Evolutionary conservation across 2,888 invertebrate species (phyloP).

Genomic region (Ornithoptera alexandrae): DNA sequence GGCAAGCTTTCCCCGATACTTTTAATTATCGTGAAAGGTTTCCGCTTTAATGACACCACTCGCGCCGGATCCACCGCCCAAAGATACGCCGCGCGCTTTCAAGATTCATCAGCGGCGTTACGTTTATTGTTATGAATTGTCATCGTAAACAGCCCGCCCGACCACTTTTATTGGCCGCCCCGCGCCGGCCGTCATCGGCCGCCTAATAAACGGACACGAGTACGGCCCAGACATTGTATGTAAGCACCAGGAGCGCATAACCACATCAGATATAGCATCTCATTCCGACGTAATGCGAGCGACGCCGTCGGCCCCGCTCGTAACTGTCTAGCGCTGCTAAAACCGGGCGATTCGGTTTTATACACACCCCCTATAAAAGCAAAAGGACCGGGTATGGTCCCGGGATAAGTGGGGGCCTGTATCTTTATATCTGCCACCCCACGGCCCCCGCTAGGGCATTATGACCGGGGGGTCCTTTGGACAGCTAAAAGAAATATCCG

Average conservation of each 20-base stretch:
- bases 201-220: constrained; percentile 59
- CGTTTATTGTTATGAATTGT: constrained; percentile 49
- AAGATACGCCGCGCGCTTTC: constrained; percentile 9
- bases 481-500: constrained; percentile 81
- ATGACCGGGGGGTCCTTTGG: constrained; percentile 79
- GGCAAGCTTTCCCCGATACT: constrained; percentile 10
- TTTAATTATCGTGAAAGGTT: constrained; percentile 33
- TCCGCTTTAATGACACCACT: constrained; percentile 21
- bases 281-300: constrained; percentile 52
- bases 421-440: constrained; percentile 79
- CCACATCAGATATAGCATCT: constrained; percentile 68
- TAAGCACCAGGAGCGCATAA: constrained; percentile 68
- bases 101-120: constrained; percentile 36
- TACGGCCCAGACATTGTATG: constrained; percentile 65
- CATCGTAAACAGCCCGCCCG: constrained; percentile 39
- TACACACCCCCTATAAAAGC: constrained; percentile 80
- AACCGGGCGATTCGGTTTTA: constrained; percentile 80
- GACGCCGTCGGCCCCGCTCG: constrained; percentile 70
- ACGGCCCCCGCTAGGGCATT: constrained; percentile 70
- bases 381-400: constrained; percentile 78
- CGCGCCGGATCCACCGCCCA: constrained; percentile 21
- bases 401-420: constrained; percentile 78
- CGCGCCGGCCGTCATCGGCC: constrained; percentile 45
- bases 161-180: constrained; percentile 58
- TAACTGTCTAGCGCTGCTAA: constrained; percentile 78